Conservation (phyloP, 2,797 vertebrate genomes). For the Thamnophis elegans region DNA sequence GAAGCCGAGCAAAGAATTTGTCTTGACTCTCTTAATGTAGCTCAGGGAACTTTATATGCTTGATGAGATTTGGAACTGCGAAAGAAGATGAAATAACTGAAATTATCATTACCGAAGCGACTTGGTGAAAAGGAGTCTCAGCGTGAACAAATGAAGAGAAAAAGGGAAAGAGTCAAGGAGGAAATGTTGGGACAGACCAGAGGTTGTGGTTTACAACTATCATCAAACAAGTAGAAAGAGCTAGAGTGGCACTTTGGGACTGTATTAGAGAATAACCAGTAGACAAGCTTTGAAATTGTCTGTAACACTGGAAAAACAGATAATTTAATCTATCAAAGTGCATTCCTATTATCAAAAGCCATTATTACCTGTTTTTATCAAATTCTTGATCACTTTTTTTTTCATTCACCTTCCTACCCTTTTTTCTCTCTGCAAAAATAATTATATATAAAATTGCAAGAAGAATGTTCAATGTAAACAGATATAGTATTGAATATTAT, state of each 20-base stretch:
- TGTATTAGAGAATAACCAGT: neutral
- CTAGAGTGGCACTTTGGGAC: neutral
- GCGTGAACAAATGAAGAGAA: neutral
- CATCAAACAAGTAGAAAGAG: neutral
- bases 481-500: neutral
- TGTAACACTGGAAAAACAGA: neutral
- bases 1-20: constrained; percentile 14
- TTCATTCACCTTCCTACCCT: neutral
- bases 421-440: neutral
- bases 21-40: constrained; percentile 10
- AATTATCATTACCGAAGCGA: neutral
- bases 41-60: constrained; percentile 20
- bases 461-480: neutral
- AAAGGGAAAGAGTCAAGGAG: neutral
- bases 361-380: neutral
- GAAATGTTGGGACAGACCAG: neutral
- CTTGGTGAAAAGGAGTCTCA: constrained; percentile 10
- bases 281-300: neutral
- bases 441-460: neutral
- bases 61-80: constrained; percentile 16
- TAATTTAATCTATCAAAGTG: neutral
- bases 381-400: neutral
- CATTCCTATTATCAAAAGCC: neutral
- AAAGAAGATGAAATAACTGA: constrained; percentile 24
- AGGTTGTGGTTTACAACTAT: neutral